Evolutionary conservation across 2,797 vertebrate genomes (phyloP).

Genomic region (Paramormyrops hopkinsi): DNA sequence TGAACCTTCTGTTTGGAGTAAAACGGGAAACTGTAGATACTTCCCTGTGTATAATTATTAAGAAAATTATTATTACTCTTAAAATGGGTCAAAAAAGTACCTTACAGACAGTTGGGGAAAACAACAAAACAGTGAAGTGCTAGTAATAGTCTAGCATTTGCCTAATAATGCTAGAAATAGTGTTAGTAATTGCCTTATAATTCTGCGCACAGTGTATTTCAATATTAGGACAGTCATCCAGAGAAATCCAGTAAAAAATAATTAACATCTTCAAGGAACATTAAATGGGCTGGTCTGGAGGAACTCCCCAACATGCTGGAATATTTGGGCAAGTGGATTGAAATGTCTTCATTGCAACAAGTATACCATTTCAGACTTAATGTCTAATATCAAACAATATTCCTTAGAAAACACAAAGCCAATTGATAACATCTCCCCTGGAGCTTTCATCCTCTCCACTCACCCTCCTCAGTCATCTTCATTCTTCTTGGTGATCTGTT

Average conservation of each 20-base stretch:
- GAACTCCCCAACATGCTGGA: not conserved
- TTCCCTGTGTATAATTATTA: not conserved
- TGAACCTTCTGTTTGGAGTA: not conserved
- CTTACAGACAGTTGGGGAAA: not conserved
- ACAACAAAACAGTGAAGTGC: not conserved
- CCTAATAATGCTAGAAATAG: not conserved
- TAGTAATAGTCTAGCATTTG: not conserved
- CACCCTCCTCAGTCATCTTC: not conserved
- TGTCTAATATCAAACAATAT: not conserved
- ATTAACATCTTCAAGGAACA: not conserved
- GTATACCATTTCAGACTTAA: not conserved
- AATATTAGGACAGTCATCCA: not conserved
- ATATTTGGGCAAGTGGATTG: not conserved
- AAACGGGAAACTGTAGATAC: not conserved
- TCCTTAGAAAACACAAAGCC: not conserved
- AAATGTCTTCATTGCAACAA: not conserved
- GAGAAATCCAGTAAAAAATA: not conserved
- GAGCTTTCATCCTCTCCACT: not conserved
- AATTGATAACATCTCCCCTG: not conserved
- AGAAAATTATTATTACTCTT: not conserved
- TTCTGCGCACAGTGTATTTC: not conserved
- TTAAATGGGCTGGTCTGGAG: not conserved
- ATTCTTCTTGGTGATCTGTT: not conserved
- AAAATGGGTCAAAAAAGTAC: not conserved
- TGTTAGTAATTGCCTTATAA: not conserved